Evolutionary conservation across 2,888 invertebrate genomes (phyloP).

Genomic region (Falcaria lacertinaria): DNA sequence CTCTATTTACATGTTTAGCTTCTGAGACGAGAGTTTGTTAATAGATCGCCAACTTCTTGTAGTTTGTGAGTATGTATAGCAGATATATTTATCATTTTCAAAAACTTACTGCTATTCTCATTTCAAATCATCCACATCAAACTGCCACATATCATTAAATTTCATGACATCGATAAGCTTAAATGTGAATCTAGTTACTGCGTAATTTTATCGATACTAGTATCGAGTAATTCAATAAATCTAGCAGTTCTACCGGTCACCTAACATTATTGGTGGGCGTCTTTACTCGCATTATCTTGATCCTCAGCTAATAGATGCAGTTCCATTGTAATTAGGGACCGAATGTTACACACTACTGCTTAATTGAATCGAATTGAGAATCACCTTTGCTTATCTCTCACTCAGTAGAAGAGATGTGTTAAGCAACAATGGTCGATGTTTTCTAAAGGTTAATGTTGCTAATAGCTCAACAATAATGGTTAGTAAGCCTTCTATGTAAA

Average conservation of each 20-base stretch:
- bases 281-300: slow-evolving; percentile 3
- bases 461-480: no score
- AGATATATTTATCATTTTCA: no score
- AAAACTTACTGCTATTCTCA: no score
- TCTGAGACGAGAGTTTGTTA: no score
- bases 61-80: no score
- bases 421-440: neutral
- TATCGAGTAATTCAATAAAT: neutral
- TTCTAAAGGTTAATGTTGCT: neutral
- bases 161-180: neutral
- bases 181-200: neutral
- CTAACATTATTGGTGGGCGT: slow-evolving; percentile 6
- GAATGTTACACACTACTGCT: slow-evolving; percentile 7
- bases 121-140: no score
- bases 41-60: no score
- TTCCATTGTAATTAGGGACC: slow-evolving; percentile 16
- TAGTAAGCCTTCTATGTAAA: no score
- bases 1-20: no score
- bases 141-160: neutral
- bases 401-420: neutral
- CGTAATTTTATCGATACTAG: neutral
- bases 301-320: slow-evolving; percentile 6
- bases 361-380: neutral
- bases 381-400: slow-evolving; percentile 1
- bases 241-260: neutral